Base-by-base conservation (phyloP, 2,888 invertebrate species). In the Dynastes grantii region DNA sequence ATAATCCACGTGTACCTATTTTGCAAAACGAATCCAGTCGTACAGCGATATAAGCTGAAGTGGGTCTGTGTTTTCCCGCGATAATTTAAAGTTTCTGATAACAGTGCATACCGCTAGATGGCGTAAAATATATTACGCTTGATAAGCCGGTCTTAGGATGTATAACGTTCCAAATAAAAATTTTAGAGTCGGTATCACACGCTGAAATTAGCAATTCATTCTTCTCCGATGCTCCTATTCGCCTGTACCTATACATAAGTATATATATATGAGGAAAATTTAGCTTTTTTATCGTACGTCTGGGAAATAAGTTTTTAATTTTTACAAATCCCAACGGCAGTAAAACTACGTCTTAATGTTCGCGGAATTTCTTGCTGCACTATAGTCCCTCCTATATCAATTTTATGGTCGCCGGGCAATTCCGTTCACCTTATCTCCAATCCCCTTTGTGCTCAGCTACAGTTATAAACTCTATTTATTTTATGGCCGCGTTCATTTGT, bases 281-380 rank as follows among this genome's bases (percentile, higher is more conserved):
- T 49, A 27, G 73, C 45, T 45, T 61, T 71, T 75, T 75, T 75
- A 75, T 61, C 9, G 73, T 40, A 49, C 73, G 37, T 61, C 63
- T 75, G 73, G 73, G 73, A 75, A 75, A 75, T 75, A 75, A 75
- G 73, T 75, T 75, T 75, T 75, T 75, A 75, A 75, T 75, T 75
- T 75, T 63, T 75, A 75, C 73, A 61, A 75, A 75, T 75, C 73
- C 73, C 73, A 27, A 22, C 22, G 27, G 73, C 61, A 16, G 45
- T 75, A 75, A 61, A 75, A 75, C 61, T 75, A 75, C 61, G 58
- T 75, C 73, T 75, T 75, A 75, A 75, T 75, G 73, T 61, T 75
- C 71, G 55, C 53, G 73, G 73, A 73, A 71, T 73, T 73, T 71
- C 49, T 73, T 64, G 73, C 53, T 64, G 71, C 77, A 78, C 61